Conservation (phyloP, 2,888 invertebrate species). For the Cephus rjabovi region DNA sequence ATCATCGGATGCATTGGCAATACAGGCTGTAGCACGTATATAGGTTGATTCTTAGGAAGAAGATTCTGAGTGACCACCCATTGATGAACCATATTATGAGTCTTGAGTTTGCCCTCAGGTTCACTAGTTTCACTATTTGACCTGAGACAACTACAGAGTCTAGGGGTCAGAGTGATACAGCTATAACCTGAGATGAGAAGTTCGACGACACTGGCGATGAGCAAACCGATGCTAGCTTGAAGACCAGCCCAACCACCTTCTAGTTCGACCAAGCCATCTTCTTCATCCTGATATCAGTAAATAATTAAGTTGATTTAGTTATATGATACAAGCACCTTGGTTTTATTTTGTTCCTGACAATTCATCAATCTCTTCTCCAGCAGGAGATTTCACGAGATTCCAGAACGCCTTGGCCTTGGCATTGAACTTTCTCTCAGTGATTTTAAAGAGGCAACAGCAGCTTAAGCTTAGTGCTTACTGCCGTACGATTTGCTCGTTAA, state of each 20-base stretch:
- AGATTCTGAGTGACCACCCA: constrained; percentile 62
- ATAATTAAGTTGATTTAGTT: constrained; percentile 6
- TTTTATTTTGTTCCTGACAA: no score
- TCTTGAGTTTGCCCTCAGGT: constrained; percentile 50
- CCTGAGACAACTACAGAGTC: constrained; percentile 58
- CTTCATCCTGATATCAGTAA: constrained; percentile 41
- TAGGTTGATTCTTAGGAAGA: constrained; percentile 57
- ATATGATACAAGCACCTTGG: neutral
- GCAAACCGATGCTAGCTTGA: constrained; percentile 73
- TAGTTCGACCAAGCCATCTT: constrained; percentile 55
- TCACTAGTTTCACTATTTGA: constrained; percentile 40
- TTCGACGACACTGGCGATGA: constrained; percentile 72
- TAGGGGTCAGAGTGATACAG: constrained; percentile 58
- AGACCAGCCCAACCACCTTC: constrained; percentile 74
- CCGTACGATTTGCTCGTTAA: no score
- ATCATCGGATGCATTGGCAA: constrained; percentile 59
- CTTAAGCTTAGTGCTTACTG: no score
- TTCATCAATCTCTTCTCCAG: neutral
- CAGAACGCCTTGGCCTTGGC: constrained; percentile 59
- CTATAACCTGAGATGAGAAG: constrained; percentile 59
- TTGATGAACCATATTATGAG: constrained; percentile 63
- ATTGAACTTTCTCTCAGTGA: constrained; percentile 55
- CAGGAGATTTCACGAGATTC: constrained; percentile 37
- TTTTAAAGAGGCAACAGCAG: no score
- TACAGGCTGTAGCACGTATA: constrained; percentile 61